These are phyloP conservation scores for Lophotriccus pileatus DNA, from an alignment of 2,797 vertebrate genomes.

Conservation along the genomic window DNA sequence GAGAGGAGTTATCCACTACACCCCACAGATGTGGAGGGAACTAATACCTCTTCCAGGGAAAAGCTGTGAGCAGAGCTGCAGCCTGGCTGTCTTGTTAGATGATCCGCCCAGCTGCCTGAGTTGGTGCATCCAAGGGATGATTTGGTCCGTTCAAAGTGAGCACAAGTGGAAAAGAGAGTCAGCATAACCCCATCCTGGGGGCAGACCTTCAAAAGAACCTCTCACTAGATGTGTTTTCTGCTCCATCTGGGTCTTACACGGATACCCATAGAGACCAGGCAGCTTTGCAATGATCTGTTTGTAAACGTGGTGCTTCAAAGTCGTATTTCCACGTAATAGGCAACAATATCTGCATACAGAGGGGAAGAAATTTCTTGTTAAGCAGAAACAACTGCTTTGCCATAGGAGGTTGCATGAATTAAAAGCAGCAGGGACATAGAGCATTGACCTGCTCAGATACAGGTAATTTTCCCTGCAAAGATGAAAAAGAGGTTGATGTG, in stretches of 20 bases:
- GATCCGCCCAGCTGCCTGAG: neutral
- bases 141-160: neutral
- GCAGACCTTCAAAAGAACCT: constrained; percentile 24
- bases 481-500: neutral
- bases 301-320: neutral
- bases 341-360: neutral
- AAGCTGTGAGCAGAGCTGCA: neutral
- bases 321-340: neutral
- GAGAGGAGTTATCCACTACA: neutral
- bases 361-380: neutral
- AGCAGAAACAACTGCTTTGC: neutral
- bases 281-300: neutral
- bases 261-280: neutral
- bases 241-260: constrained; percentile 15
- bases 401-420: neutral
- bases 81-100: neutral
- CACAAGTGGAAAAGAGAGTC: constrained; percentile 9
- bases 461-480: neutral
- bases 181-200: neutral
- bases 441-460: neutral
- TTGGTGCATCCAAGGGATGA: neutral
- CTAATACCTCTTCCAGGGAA: neutral
- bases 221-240: neutral
- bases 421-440: neutral
- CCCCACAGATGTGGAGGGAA: neutral